Evolutionary conservation across 2,113 vertebrate species (phyloP).

Genomic region (Anser cygnoides): DNA sequence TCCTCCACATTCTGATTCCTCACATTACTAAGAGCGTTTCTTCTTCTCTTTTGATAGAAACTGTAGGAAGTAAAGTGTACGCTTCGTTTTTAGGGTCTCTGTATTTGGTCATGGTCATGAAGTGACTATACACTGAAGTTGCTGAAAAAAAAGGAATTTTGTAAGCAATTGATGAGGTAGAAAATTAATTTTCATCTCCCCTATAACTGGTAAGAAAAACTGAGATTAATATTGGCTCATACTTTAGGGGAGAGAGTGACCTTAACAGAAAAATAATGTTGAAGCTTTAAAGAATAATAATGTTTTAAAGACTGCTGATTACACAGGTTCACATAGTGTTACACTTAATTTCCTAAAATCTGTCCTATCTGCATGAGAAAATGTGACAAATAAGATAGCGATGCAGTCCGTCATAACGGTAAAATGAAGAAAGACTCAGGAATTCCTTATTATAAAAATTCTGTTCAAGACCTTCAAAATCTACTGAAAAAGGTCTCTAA

Average conservation of each 20-base stretch:
- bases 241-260: not conserved
- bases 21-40: not conserved
- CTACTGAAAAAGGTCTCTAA: not conserved
- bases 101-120: not conserved
- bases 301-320: rapidly evolving
- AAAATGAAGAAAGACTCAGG: not conserved
- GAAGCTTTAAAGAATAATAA: not conserved
- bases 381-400: not conserved
- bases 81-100: not conserved
- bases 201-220: not conserved
- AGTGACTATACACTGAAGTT: not conserved
- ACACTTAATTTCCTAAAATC: not conserved
- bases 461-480: not conserved
- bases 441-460: not conserved
- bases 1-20: not conserved
- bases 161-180: not conserved
- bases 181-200: not conserved
- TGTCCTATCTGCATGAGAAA: not conserved
- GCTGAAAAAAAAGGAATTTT: not conserved
- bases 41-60: not conserved
- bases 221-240: not conserved
- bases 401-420: not conserved
- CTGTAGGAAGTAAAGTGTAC: not conserved
- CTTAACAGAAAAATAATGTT: not conserved
- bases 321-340: not conserved